A percentile compares a stretch with the other conserved stretches of the same genome.
phyloP scores from a whole-genome alignment of 2,113 vertebrate genomes.

The Eulemur rufifrons region DNA sequence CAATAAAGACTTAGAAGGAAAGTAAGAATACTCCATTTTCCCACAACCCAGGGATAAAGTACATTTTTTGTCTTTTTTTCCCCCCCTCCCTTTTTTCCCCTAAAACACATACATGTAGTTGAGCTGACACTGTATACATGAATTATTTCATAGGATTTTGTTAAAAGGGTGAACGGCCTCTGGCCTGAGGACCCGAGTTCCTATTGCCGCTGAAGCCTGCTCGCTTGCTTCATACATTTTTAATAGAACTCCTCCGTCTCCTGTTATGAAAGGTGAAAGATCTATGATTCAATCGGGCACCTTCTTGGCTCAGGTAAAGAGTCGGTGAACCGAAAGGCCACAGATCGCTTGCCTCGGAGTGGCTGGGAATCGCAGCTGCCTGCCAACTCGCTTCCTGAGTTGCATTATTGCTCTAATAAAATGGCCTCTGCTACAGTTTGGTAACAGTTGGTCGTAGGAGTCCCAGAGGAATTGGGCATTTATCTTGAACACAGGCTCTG shows the following conservation, averaged over 20 bases:
- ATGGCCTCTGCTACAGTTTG: not conserved
- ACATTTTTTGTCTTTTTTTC: not conserved
- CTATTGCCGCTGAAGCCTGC: not conserved
- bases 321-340: not conserved
- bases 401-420: not conserved
- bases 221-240: not conserved
- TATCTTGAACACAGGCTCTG: conserved; percentile 24
- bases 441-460: not conserved
- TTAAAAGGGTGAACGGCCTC: not conserved
- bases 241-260: not conserved
- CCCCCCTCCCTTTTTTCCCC: no score
- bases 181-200: not conserved
- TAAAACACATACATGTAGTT: no score
- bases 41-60: not conserved
- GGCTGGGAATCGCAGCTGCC: not conserved
- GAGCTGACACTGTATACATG: not conserved
- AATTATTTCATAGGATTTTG: not conserved
- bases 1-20: not conserved
- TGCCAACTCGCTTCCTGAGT: not conserved
- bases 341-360: not conserved
- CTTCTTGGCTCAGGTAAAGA: not conserved
- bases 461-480: conserved; percentile 44
- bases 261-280: not conserved
- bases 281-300: not conserved
- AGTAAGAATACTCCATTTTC: conserved; percentile 7